Percentiles rank a stretch among this genome's conserved stretches.
Evolutionary conservation across 2,113 vertebrate species (phyloP).

Genomic region (Anarhynchus alexandrinus): DNA sequence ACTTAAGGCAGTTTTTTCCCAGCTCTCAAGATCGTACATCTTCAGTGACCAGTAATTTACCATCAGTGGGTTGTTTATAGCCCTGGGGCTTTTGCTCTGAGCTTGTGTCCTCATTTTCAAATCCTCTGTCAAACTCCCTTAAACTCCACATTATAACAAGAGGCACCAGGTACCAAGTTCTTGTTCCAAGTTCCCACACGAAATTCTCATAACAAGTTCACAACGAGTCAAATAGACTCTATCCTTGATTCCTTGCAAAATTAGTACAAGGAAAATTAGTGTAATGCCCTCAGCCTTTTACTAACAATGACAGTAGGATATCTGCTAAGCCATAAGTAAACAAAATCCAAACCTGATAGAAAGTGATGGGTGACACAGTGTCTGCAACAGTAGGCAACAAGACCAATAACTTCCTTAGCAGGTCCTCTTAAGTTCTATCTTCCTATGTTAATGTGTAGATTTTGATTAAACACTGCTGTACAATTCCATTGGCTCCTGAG

Average conservation of each 20-base stretch:
- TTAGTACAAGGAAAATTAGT: neutral
- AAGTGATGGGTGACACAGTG: neutral
- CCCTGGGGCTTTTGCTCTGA: neutral
- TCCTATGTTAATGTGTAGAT: neutral
- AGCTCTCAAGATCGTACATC: neutral
- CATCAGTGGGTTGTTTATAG: neutral
- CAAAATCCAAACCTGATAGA: neutral
- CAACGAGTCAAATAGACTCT: neutral
- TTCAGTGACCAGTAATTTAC: neutral
- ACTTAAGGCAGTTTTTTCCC: neutral
- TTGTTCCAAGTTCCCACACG: neutral
- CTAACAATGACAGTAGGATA: fast-evolving
- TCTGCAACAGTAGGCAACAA: neutral
- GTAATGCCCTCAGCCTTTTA: neutral
- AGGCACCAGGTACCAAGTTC: neutral
- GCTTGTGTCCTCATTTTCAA: neutral
- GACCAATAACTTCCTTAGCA: neutral
- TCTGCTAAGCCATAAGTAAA: neutral
- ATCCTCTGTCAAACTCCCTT: neutral
- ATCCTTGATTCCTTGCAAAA: neutral
- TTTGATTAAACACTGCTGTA: neutral
- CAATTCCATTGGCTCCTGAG: neutral
- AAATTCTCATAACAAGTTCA: neutral
- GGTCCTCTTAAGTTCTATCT: neutral
- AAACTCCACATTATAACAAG: neutral